Base-by-base conservation (phyloP, 2,888 invertebrate species). In the Philereme vetulata region DNA sequence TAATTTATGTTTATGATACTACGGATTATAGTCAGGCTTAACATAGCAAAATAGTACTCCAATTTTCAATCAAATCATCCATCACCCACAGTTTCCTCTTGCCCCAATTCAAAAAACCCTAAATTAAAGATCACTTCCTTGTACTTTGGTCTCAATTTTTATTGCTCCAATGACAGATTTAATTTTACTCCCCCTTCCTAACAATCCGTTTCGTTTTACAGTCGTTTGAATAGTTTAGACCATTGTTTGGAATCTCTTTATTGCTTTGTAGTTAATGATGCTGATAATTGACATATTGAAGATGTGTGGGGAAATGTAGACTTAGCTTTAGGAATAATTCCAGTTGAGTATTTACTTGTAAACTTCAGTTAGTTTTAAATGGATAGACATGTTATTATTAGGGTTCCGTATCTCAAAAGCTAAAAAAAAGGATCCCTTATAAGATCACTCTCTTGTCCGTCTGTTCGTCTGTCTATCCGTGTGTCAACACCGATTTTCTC, bases 121-220 rank as follows among this genome's bases (percentile, higher is more conserved):
- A 72, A 70, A 48, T 74, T 70, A 60, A 46, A 69, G 57, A 42
- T 64, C 71, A 64, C 67, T 56, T 51, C 60, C 65, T 67, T 63
- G 64, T 69, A 38, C 38, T 56, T 60, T 59, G 59, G 60, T 67
- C 53, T 63, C 48, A 52, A 64, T 40, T 66, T 78, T 78, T 71
- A 81, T 61, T 63, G 62, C 56, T 61, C 33, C 56, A 72, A 51
- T 74, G 82, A 82, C 75, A 76, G 76, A 78, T 78, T 81, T 81
- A 74, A 76, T 72, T 73, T 66, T 33, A 62, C 60, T 52, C 62
- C 56, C 59, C 56, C 66, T 64, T 68, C 63, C 69, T 70, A 71
- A 69, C 62, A 65, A 66, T 68, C 67, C 65, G 59, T 71, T 68
- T 70, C 72, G 73, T 79, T 80, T 78, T 74, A 80, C 75, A 76